These are phyloP conservation scores for Glaucopsyche alexis DNA, from an alignment of 2,888 invertebrate genomes.

Conservation along the genomic window DNA sequence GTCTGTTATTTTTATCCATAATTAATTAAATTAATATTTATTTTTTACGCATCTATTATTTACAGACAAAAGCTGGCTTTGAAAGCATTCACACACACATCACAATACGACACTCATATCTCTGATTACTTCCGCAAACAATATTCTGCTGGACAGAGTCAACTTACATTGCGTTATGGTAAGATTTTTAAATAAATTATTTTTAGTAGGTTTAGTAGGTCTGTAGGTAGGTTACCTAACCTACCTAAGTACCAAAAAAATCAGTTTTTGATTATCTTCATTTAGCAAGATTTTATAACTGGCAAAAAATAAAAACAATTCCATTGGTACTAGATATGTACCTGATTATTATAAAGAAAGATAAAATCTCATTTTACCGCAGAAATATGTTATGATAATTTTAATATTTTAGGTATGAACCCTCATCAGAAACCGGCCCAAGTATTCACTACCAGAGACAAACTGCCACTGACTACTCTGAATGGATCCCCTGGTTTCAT, in stretches of 20 bases:
- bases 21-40: conserved; percentile 30
- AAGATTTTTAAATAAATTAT: conserved; percentile 44
- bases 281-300: too few relatives aligned
- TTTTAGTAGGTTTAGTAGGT: too few relatives aligned
- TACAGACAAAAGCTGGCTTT: conserved; percentile 88
- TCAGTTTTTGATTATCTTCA: too few relatives aligned
- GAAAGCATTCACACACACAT: conserved; percentile 98
- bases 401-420: conserved; percentile 85
- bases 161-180: conserved; percentile 93
- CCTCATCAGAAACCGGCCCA: conserved; percentile 99
- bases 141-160: conserved; percentile 88
- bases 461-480: conserved; percentile 91
- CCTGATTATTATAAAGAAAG: too few relatives aligned
- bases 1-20: not conserved
- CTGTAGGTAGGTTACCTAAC: too few relatives aligned
- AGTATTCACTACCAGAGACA: conserved; percentile 88
- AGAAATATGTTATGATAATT: not conserved
- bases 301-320: too few relatives aligned
- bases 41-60: conserved; percentile 37
- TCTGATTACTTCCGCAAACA: conserved; percentile 97
- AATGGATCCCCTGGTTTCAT: conserved; percentile 99
- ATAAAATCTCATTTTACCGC: too few relatives aligned
- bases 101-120: conserved; percentile 96
- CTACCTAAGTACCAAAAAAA: too few relatives aligned
- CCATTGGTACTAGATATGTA: too few relatives aligned